These are phyloP conservation scores for Parauchenoglanis ngamensis DNA, from an alignment of 2,797 vertebrate species.

Conservation along the genomic window DNA sequence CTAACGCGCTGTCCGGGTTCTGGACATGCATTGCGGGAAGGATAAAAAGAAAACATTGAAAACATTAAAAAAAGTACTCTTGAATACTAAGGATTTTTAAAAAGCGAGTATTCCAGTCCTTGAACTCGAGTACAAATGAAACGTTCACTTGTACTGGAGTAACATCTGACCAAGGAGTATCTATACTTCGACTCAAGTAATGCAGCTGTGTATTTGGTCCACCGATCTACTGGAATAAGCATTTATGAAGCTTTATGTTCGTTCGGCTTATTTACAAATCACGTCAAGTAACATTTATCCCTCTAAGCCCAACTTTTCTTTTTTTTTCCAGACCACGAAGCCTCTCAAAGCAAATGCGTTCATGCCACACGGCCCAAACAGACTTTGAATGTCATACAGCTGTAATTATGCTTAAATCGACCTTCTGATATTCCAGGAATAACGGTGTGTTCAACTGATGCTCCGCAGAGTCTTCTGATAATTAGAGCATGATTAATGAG, in stretches of 20 bases:
- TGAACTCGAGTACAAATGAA: too few species aligned
- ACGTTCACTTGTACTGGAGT: too few species aligned
- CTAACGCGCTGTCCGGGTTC: too few species aligned
- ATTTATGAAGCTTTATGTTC: neutral
- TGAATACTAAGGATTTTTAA: too few species aligned
- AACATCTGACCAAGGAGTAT: too few species aligned
- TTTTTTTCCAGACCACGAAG: neutral
- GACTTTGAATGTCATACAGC: slow-evolving; percentile 5
- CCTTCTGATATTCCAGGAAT: slow-evolving; percentile 55
- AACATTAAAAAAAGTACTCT: too few species aligned
- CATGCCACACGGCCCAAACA: neutral
- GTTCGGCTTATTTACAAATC: neutral
- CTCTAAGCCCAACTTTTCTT: neutral
- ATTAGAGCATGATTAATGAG: slow-evolving; percentile 59
- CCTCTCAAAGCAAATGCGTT: neutral
- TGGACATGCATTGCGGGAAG: too few species aligned
- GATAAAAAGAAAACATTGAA: too few species aligned
- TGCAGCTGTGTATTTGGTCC: too few species aligned
- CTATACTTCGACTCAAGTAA: too few species aligned
- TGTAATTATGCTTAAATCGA: slow-evolving; percentile 47
- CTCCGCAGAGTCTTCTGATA: slow-evolving; percentile 45
- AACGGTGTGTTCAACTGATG: slow-evolving; percentile 58
- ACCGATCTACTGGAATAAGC: neutral
- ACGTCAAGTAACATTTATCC: neutral
- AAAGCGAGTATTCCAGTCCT: too few species aligned